These are phyloP conservation scores for Dendropsophus ebraccatus DNA, from an alignment of 2,113 vertebrate species.

Conservation along the genomic window DNA sequence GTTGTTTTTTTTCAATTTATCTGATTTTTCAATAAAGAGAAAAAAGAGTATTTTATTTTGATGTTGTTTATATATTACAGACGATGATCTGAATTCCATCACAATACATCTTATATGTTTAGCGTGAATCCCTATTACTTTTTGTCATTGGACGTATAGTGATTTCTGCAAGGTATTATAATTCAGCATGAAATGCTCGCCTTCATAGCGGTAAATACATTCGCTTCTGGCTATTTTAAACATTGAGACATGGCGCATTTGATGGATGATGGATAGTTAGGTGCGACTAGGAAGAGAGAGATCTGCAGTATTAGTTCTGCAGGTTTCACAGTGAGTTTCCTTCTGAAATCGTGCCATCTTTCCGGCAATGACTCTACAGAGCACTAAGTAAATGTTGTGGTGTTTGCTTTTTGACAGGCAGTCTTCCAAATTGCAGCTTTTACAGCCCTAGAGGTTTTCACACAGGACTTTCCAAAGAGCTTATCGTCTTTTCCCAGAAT, in stretches of 20 bases:
- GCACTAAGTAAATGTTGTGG: constrained; percentile 45
- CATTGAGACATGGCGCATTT: constrained; percentile 6
- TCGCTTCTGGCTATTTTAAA: constrained; percentile 36
- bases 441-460: constrained; percentile 37
- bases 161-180: not conserved
- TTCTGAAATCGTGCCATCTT: constrained; percentile 47
- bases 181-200: not conserved
- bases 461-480: constrained; percentile 52
- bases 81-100: not conserved
- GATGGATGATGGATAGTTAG: constrained; percentile 35
- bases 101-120: not conserved
- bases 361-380: constrained; percentile 11
- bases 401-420: constrained; percentile 45
- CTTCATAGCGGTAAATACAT: constrained; percentile 5
- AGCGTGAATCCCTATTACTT: not conserved
- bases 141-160: not conserved
- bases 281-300: not conserved
- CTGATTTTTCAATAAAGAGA: too few species aligned
- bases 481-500: constrained; percentile 53
- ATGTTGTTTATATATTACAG: not conserved
- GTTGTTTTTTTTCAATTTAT: too few species aligned
- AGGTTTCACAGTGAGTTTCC: constrained; percentile 22
- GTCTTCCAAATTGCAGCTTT: constrained; percentile 49
- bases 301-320: constrained; percentile 39
- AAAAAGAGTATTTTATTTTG: too few species aligned